Evolutionary conservation across 2,888 invertebrate species (phyloP).

Genomic region (Polia nebulosa): DNA sequence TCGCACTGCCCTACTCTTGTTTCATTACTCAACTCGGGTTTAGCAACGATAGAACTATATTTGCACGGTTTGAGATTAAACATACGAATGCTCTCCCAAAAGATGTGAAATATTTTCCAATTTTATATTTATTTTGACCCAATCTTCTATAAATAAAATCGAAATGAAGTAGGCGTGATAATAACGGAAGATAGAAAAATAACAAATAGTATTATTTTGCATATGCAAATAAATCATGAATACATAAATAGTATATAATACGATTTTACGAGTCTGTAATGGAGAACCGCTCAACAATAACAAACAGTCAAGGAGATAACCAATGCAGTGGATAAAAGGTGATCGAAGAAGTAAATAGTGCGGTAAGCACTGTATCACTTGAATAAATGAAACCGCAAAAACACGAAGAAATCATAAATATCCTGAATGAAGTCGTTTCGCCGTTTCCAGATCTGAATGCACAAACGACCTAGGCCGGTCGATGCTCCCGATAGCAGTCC

Average conservation of each 20-base stretch:
- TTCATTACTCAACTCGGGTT: conserved; percentile 53
- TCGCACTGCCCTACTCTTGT: conserved; percentile 50
- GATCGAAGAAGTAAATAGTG: conserved; percentile 8
- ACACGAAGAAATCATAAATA: conserved; percentile 42
- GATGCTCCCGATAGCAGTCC: conserved; percentile 63
- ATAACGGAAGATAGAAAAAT: conserved; percentile 12
- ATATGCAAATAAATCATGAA: conserved; percentile 32
- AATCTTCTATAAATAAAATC: conserved; percentile 8
- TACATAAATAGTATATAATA: conserved; percentile 18
- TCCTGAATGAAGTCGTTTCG: conserved; percentile 41
- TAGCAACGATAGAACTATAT: conserved; percentile 43
- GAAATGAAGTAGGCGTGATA: conserved; percentile 1
- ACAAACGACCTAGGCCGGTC: conserved; percentile 73
- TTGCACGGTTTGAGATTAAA: conserved; percentile 33
- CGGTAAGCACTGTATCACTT: conserved; percentile 7
- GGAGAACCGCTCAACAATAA: conserved; percentile 29
- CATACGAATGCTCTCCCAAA: conserved; percentile 6
- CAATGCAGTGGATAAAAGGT: conserved; percentile 3
- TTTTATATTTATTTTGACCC: background rate
- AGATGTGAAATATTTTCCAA: background rate
- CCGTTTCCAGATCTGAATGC: conserved; percentile 54
- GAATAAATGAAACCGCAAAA: conserved; percentile 28
- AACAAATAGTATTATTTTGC: conserved; percentile 5
- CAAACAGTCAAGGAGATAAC: conserved; percentile 25
- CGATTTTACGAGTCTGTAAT: conserved; percentile 15